phyloP scores from a whole-genome alignment of 2,888 invertebrate genomes.

The Aromia moschata region DNA sequence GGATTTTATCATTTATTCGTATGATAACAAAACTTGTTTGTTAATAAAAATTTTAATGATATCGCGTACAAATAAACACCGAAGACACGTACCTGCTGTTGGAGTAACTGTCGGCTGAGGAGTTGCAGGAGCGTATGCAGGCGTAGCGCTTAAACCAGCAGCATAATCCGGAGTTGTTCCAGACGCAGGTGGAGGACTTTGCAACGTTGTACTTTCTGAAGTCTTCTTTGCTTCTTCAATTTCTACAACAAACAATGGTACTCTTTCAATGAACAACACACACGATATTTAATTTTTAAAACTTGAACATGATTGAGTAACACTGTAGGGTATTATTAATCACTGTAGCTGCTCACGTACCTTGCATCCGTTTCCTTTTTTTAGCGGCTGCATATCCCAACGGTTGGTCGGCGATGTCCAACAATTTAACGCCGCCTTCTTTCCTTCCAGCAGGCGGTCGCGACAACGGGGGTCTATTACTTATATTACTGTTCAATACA shows the following conservation, averaged over 20 bases:
- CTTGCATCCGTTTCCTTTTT: conserved; percentile 84
- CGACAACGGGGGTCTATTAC: conserved; percentile 67
- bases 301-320: too few relatives aligned
- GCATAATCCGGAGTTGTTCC: conserved; percentile 83
- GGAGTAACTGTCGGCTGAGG: conserved; percentile 56
- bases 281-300: too few relatives aligned
- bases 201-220: conserved; percentile 63
- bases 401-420: conserved; percentile 94
- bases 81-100: conserved; percentile 40
- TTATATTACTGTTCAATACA: conserved; percentile 63
- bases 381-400: conserved; percentile 85
- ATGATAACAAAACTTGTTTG: too few relatives aligned
- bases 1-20: too few relatives aligned
- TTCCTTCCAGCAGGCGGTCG: conserved; percentile 76
- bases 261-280: too few relatives aligned
- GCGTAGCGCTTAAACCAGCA: conserved; percentile 75
- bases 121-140: conserved; percentile 61
- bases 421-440: conserved; percentile 92
- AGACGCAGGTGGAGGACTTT: conserved; percentile 54
- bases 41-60: too few relatives aligned
- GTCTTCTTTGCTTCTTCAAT: conserved; percentile 74
- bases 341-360: too few relatives aligned
- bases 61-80: too few relatives aligned
- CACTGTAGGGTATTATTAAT: too few relatives aligned
- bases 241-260: too few relatives aligned